phyloP scores from a whole-genome alignment of 1,140 invertebrate genomes.

The Bilobella aurantiaca region DNA sequence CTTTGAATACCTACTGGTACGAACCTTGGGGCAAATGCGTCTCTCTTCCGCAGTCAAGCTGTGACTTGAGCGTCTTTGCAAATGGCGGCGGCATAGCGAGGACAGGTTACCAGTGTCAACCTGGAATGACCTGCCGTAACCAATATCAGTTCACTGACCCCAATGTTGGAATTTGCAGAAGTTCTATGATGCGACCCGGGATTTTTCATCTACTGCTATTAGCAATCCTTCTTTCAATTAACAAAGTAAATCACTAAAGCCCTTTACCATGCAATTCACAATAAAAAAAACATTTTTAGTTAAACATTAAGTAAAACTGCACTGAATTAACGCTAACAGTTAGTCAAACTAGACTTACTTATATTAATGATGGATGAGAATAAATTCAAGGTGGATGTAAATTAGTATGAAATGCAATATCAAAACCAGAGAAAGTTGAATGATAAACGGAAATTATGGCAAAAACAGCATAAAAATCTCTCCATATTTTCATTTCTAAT shows the following conservation, averaged over 20 bases:
- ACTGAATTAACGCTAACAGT: not conserved
- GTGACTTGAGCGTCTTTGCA: not conserved
- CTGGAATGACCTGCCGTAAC: not conserved
- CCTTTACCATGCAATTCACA: not conserved
- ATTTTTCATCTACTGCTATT: not conserved
- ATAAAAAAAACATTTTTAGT: not conserved
- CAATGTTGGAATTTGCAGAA: slow-evolving; percentile 2
- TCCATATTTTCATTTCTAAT: too few species aligned
- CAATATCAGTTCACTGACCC: not conserved
- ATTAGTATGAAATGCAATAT: too few species aligned
- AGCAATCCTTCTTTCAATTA: not conserved
- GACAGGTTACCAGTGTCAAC: not conserved
- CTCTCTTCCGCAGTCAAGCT: not conserved
- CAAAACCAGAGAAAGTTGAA: too few species aligned
- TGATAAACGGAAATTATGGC: too few species aligned
- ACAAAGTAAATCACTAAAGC: not conserved
- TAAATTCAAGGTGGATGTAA: too few species aligned
- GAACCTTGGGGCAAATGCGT: not conserved
- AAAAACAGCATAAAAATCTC: too few species aligned
- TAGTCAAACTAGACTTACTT: not conserved
- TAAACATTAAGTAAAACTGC: not conserved
- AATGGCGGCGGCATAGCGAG: not conserved
- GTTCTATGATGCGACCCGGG: not conserved
- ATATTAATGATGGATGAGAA: not conserved
- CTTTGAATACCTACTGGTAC: not conserved